Base-by-base conservation (phyloP, 1,140 invertebrate species). In the Brachionus asplanchnoidis region DNA sequence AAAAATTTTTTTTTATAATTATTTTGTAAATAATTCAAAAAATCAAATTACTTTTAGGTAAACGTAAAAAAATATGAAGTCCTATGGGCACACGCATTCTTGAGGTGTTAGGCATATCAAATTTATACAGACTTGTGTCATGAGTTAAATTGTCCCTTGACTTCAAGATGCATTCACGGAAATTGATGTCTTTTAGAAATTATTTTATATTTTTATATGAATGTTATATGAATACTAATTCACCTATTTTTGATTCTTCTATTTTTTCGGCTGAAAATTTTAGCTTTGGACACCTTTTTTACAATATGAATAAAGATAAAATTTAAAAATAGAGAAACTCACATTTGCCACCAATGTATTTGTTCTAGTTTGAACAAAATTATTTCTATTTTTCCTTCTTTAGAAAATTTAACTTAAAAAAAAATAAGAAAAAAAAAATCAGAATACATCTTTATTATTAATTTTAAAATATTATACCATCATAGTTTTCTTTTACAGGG, bases 331-430 rank as follows among this genome's bases (percentile, higher is more conserved):
- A 6, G 32, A 26, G n/a, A 5, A 40, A 65, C 23, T 82, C 32
- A 82, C 79, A 82, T 82, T 46, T 82, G 79, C 79, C 79, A 82
- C 79, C 79, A 82, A 65, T 82, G 79, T 17, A 82, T 82, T 65
- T 65, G 53, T 17, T 82, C 79, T 26, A 66, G 14, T 65, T 82
- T 82, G 8, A 11, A 26, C 23, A 82, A 68, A 65, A 28, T 20
- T 42, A 82, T 28, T 65, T 82, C 79, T 20, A 82, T 42, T 82
- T 82, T 82, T 9, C 79, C 79, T 40, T 82, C 79, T 82, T 82
- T 82, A n/a, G 32, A 65, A 36, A 65, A 26, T 82, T 82, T 82
- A 14, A 82, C 79, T 82, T 23, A 7, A 82, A 68, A 28, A 82
- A 82, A 40, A 68, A 6, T n/a, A 4, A n/a, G n/a, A n/a, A 56